These are phyloP conservation scores for Pseudomugil tenellus DNA, from an alignment of 2,797 vertebrate genomes.

Conservation along the genomic window DNA sequence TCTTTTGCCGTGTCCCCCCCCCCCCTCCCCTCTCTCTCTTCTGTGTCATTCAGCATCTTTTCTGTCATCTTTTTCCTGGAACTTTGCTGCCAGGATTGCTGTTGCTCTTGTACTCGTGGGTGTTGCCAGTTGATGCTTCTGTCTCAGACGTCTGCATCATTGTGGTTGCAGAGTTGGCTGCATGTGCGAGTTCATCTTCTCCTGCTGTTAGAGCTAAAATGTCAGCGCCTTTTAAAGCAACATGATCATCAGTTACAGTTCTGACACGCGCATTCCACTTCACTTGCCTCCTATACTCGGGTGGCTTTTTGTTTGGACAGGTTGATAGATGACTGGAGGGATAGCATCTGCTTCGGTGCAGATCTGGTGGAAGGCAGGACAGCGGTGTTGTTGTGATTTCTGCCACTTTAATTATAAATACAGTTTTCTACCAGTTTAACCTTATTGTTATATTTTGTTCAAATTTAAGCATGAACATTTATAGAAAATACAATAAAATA, in stretches of 20 bases:
- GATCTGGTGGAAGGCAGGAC: slow-evolving; percentile 40
- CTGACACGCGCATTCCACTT: slow-evolving; percentile 63
- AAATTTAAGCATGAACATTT: too few species aligned
- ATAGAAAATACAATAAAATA: too few species aligned
- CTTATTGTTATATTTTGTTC: not conserved
- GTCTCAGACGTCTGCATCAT: slow-evolving; percentile 56
- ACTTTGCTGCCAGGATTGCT: slow-evolving; percentile 38
- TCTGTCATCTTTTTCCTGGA: slow-evolving; percentile 39
- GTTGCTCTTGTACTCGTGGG: slow-evolving; percentile 36
- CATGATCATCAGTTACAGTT: slow-evolving; percentile 72
- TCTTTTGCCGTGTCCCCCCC: slow-evolving; percentile 17
- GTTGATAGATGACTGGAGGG: slow-evolving; percentile 66
- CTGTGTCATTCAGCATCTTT: slow-evolving; percentile 15
- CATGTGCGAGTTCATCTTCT: slow-evolving; percentile 60
- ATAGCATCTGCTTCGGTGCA: slow-evolving; percentile 69
- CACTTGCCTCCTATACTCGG: slow-evolving; percentile 53
- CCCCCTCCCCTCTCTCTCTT: not conserved
- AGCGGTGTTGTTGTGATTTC: slow-evolving; percentile 34
- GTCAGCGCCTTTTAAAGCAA: slow-evolving; percentile 65
- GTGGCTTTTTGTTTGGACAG: slow-evolving; percentile 69
- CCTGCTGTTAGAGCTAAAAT: slow-evolving; percentile 68
- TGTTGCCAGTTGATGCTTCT: slow-evolving; percentile 58
- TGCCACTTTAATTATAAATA: slow-evolving; percentile 7
- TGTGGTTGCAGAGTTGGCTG: slow-evolving; percentile 52
- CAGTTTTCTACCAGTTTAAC: not conserved